phyloP scores from a whole-genome alignment of 2,888 invertebrate species.

The Melanargia galathea region DNA sequence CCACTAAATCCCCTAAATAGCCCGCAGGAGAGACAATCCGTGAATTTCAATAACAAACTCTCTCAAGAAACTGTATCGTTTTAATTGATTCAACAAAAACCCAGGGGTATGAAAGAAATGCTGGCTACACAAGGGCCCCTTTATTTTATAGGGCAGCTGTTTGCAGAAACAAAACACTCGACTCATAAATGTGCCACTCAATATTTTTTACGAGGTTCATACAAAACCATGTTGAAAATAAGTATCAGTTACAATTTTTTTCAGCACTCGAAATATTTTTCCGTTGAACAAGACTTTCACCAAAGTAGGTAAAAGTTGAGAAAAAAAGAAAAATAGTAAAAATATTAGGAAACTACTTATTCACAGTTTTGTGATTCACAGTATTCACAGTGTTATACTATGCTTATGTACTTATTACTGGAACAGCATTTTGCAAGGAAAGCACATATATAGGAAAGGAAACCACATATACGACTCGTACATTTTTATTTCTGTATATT shows the following conservation, averaged over 20 bases:
- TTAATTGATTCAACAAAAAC: constrained; percentile 70
- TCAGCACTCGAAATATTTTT: neutral
- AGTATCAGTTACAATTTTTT: constrained; percentile 21
- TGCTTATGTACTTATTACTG: too few relatives aligned
- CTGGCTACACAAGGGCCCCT: constrained; percentile 34
- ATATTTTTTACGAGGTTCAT: constrained; percentile 34
- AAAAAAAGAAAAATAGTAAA: neutral
- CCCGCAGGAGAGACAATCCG: constrained; percentile 63
- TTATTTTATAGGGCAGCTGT: constrained; percentile 46
- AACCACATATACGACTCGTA: too few relatives aligned
- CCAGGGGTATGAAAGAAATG: constrained; percentile 34
- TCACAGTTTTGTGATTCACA: too few relatives aligned
- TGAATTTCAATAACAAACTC: constrained; percentile 62
- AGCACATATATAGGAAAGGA: too few relatives aligned
- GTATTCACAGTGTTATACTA: too few relatives aligned
- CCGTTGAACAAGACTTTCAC: neutral
- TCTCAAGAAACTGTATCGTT: constrained; percentile 58
- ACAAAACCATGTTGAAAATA: constrained; percentile 15
- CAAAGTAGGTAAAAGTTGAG: neutral
- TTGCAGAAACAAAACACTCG: constrained; percentile 44
- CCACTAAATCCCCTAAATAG: constrained; percentile 67
- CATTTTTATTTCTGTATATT: too few relatives aligned
- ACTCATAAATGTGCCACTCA: constrained; percentile 35
- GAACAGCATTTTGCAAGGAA: too few relatives aligned
- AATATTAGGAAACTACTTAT: too few relatives aligned